A percentile compares a stretch with the other conserved stretches of the same genome.
phyloP scores from a whole-genome alignment of 2,113 vertebrate genomes.

The Elgaria multicarinata region DNA sequence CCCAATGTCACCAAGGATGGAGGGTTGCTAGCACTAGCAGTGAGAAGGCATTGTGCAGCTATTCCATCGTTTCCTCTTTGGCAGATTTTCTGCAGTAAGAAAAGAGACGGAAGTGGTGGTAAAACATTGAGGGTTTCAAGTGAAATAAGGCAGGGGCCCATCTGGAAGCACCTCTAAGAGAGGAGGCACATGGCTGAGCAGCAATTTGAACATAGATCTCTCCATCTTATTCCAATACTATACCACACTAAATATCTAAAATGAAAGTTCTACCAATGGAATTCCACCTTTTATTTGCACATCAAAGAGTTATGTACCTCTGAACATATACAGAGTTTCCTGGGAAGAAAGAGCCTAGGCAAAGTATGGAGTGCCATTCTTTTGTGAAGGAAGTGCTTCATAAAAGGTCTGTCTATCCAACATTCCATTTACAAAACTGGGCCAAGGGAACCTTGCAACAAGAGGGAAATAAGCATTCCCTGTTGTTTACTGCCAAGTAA shows the following conservation, averaged over 20 bases:
- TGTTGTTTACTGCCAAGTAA: background rate
- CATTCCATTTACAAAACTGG: background rate
- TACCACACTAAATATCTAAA: background rate
- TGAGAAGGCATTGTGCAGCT: too few relatives aligned
- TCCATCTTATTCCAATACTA: background rate
- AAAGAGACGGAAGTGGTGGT: too few relatives aligned
- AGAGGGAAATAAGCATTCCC: background rate
- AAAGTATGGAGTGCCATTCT: background rate
- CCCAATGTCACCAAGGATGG: too few relatives aligned
- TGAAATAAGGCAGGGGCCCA: too few relatives aligned
- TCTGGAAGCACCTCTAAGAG: too few relatives aligned
- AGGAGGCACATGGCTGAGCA: too few relatives aligned
- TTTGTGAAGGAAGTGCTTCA: background rate
- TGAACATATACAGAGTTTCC: background rate
- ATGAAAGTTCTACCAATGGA: background rate
- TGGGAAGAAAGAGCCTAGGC: background rate
- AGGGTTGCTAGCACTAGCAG: too few relatives aligned
- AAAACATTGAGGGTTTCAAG: too few relatives aligned
- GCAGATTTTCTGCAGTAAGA: too few relatives aligned
- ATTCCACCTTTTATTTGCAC: background rate
- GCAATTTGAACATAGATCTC: background rate
- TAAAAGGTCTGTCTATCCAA: background rate
- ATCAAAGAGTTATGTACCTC: background rate
- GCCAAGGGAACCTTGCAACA: background rate
- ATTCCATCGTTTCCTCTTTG: too few relatives aligned